Evolutionary conservation across 2,797 vertebrate genomes (phyloP).

Genomic region (Rhinella marina): DNA sequence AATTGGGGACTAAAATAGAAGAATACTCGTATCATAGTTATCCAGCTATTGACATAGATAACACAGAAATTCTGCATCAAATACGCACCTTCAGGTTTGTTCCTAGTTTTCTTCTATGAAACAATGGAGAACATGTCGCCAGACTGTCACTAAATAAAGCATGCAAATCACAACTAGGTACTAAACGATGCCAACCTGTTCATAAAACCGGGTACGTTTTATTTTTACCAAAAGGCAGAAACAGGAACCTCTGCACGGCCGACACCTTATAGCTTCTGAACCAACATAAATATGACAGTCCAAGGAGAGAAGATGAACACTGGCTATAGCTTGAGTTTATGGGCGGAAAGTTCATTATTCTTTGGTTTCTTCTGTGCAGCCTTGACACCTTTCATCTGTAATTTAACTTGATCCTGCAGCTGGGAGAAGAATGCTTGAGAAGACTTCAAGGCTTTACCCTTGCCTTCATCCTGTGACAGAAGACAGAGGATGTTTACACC

Average conservation of each 20-base stretch:
- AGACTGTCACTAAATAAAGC: not conserved
- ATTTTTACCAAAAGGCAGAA: slow-evolving; percentile 36
- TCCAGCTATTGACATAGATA: too few species aligned
- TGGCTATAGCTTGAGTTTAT: slow-evolving; percentile 89
- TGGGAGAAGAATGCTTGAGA: slow-evolving; percentile 96
- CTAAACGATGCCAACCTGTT: not conserved
- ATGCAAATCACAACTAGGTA: not conserved
- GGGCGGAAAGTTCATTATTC: slow-evolving; percentile 83
- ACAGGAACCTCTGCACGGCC: not conserved
- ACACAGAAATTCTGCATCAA: too few species aligned
- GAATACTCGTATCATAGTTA: too few species aligned
- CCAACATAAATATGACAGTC: slow-evolving; percentile 19
- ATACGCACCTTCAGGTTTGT: too few species aligned
- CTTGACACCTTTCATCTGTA: slow-evolving; percentile 86
- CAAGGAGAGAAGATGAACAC: not conserved
- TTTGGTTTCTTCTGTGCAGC: slow-evolving; percentile 81
- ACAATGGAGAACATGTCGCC: not conserved
- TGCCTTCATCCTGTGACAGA: slow-evolving; percentile 86
- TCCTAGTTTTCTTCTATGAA: not conserved
- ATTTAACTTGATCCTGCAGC: slow-evolving; percentile 95
- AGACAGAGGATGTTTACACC: slow-evolving; percentile 6
- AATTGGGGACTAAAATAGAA: too few species aligned
- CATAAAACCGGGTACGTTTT: not conserved
- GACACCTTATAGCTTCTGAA: not conserved
- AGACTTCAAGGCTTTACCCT: slow-evolving; percentile 91